Conservation (phyloP, 2,888 invertebrate genomes). For the Cephus rjabovi region DNA sequence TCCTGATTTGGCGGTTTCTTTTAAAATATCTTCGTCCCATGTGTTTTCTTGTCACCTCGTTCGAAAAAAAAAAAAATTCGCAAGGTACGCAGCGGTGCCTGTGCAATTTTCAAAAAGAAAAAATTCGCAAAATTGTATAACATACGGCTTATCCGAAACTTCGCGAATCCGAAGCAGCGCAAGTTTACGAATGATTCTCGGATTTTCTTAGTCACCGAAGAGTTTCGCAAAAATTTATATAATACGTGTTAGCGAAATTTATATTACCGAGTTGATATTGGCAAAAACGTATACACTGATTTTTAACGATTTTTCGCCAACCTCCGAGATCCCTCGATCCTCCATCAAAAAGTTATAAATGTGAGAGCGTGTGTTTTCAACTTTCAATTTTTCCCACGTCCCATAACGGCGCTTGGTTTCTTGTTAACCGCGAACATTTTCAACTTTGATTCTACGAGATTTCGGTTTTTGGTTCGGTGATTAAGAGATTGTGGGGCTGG, state of each 20-base stretch:
- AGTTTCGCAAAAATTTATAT: neutral
- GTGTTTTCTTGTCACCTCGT: neutral
- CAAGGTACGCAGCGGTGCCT: neutral
- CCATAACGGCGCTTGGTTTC: neutral
- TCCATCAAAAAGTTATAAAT: neutral
- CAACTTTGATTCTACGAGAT: constrained; percentile 26
- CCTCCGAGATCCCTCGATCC: neutral
- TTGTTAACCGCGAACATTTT: constrained; percentile 27
- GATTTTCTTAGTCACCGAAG: neutral
- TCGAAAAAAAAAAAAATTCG: neutral
- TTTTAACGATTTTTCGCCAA: neutral
- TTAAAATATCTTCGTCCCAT: neutral
- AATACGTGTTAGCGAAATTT: too few species aligned
- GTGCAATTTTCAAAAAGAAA: neutral
- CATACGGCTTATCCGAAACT: too few species aligned
- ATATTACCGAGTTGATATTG: too few species aligned
- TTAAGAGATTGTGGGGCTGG: constrained; percentile 25
- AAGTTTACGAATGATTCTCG: neutral
- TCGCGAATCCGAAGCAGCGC: neutral
- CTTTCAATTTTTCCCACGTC: neutral
- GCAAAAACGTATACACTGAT: neutral
- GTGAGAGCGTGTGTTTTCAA: neutral
- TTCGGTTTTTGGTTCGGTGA: constrained; percentile 38
- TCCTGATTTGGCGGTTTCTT: neutral
- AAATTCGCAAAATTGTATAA: neutral